Evolutionary conservation across 2,797 vertebrate genomes (phyloP).

Genomic region (Picus viridis): DNA sequence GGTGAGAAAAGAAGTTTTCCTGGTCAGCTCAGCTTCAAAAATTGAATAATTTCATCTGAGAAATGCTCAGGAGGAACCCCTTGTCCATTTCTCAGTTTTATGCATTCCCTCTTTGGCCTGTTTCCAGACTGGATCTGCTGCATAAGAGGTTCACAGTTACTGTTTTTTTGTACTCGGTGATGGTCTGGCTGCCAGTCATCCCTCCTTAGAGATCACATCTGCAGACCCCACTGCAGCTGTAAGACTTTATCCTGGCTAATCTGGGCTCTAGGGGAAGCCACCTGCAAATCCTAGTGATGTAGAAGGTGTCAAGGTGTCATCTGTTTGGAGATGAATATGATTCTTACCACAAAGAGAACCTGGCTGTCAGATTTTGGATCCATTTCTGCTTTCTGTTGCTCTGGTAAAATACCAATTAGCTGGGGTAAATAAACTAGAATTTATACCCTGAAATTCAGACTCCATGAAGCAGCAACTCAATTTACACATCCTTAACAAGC

Average conservation of each 20-base stretch:
- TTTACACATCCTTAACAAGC: neutral
- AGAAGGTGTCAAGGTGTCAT: neutral
- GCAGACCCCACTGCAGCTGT: neutral
- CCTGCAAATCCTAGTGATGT: neutral
- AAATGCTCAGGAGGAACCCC: neutral
- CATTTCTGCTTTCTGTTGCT: neutral
- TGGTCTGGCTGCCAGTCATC: neutral
- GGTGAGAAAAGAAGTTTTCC: neutral
- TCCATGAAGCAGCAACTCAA: neutral
- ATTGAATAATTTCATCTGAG: neutral
- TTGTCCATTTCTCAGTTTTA: neutral
- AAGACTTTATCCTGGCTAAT: neutral
- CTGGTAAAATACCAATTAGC: neutral
- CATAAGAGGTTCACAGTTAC: neutral
- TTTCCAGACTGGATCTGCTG: neutral
- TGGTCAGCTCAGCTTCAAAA: neutral
- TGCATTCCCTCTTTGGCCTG: neutral
- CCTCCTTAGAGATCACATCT: neutral
- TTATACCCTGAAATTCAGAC: neutral
- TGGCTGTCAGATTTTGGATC: neutral
- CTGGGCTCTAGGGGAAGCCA: neutral
- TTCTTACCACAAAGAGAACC: neutral
- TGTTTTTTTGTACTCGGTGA: neutral
- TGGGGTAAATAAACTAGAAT: neutral
- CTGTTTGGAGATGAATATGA: neutral